Evolutionary conservation across 2,888 invertebrate species (phyloP), one percentile per base, ranked within the genome.

Genomic region (Polyommatus iphigenia): DNA sequence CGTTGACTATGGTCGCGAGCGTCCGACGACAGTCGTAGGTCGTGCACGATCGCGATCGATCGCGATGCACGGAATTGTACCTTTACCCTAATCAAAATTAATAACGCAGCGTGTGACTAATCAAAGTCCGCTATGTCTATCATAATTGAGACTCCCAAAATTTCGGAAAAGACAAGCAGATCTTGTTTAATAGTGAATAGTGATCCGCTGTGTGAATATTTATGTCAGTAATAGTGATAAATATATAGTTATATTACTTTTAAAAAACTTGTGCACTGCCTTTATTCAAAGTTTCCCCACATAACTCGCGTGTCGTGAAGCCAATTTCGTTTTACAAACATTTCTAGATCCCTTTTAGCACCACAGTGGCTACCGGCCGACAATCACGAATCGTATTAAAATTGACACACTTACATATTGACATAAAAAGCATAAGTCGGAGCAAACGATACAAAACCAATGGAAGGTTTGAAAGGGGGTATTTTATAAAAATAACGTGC

Each of bases 301-400:
- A 18, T 8, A 67, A 15, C 29, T 75, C 50, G 75, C 20, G 29
- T 54, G 75, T 20, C 18, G 29, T 50, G 54, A 75, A 75, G 75
- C 75, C 54, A 75, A 75, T 50, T 79, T 67, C 73, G 29, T 71
- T 54, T 75, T 29, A 29, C 75, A 46, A 41, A 72, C 78, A 78
- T 78, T 76, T 67, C 77, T 75, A 73, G 76, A 78, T 78, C 79
- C 78, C 80, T 79, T 79, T 79, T 76, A 82, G 81, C 82, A 82
- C 82, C 82, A 78, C 75, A 54, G 54, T 54, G 73, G 73, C 46
- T 73, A 73, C 54, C 54, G 50, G 29, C 75, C 50, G 73, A 20
- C 73, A 41, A 72, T 20, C 46, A 50, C 24, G 24, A 75, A 54
- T 54, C 54, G 20, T 50, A 50, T 75, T 75, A 29, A 75, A 75